Conservation (phyloP, 2,888 invertebrate genomes). For the Cotesia congregata region DNA sequence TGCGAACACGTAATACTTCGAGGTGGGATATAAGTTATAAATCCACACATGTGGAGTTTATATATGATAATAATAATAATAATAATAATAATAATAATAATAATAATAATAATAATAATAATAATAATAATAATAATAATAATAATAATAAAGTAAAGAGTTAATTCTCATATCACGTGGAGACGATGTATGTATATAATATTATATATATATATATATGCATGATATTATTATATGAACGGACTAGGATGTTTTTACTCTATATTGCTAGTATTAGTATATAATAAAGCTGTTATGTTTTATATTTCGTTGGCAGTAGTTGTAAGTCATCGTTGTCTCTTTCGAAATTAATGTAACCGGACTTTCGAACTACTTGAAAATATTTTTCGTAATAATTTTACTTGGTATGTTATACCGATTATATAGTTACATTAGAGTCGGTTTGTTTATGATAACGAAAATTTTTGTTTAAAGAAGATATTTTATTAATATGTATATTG, state of each 20-base stretch:
- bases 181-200: background rate
- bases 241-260: background rate
- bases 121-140: no score
- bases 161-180: background rate
- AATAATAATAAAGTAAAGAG: background rate
- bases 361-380: background rate
- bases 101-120: no score
- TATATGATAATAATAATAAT: background rate
- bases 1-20: slow-evolving; percentile 21
- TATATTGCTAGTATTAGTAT: background rate
- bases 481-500: background rate
- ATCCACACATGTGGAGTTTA: background rate
- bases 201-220: background rate
- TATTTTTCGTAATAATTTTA: background rate
- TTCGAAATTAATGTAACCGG: background rate
- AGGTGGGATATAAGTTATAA: background rate
- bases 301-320: background rate
- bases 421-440: background rate
- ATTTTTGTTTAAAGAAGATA: background rate
- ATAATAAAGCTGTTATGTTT: background rate
- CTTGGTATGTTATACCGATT: background rate
- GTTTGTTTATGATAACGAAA: no score
- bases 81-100: no score
- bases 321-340: background rate
- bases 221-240: background rate